A percentile compares a stretch with the other conserved stretches of the same genome.
phyloP scores from a whole-genome alignment of 2,888 invertebrate genomes.

The Leptarthrus brevirostris region DNA sequence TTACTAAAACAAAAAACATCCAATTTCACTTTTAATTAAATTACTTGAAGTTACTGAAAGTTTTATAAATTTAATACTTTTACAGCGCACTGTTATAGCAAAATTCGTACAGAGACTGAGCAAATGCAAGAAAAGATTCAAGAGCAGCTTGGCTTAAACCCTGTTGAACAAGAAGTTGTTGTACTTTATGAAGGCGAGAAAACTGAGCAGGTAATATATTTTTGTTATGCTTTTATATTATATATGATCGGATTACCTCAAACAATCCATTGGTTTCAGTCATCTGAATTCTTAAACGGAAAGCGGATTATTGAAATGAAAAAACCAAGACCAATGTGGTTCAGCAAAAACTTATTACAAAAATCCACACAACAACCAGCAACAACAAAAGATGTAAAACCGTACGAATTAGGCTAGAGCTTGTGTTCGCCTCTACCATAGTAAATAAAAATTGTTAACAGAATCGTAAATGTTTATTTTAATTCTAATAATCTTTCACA shows the following conservation, averaged over 20 bases:
- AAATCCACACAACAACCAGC: conserved; percentile 79
- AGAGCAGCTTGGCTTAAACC: conserved; percentile 75
- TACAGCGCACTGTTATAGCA: conserved; percentile 86
- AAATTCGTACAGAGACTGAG: conserved; percentile 83
- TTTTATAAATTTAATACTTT: conserved; percentile 56
- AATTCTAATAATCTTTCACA: background rate
- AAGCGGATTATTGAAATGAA: conserved; percentile 88
- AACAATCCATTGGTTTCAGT: conserved; percentile 60
- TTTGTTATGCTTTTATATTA: too few species aligned
- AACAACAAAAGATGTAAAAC: conserved; percentile 78
- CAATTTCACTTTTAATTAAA: too few species aligned
- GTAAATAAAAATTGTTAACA: conserved; percentile 12
- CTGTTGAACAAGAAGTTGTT: conserved; percentile 86
- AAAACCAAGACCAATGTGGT: conserved; percentile 89
- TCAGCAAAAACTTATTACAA: conserved; percentile 84
- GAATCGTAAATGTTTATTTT: background rate
- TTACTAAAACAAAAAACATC: too few species aligned
- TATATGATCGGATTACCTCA: too few species aligned
- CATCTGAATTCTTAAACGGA: conserved; percentile 73
- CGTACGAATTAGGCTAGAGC: conserved; percentile 77
- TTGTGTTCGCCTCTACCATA: background rate
- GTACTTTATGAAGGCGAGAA: conserved; percentile 88
- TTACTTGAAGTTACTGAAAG: background rate
- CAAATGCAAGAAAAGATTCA: conserved; percentile 81
- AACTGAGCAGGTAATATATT: conserved; percentile 67